Percentiles rank a stretch among this genome's conserved stretches.
phyloP scores from a whole-genome alignment of 1,140 invertebrate species.

The Cheumatopsyche charites region DNA sequence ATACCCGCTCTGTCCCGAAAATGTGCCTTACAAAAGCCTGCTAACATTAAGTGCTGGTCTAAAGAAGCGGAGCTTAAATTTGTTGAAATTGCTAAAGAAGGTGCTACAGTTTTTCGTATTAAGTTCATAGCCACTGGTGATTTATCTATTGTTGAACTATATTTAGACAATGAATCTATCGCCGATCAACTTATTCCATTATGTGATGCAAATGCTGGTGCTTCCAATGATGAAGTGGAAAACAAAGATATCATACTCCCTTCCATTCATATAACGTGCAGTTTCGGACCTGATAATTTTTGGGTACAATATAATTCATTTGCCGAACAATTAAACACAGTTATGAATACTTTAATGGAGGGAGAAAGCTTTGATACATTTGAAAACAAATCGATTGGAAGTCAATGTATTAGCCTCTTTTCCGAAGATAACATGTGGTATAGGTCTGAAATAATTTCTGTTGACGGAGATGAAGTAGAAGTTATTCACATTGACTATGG shows the following conservation, averaged over 20 bases:
- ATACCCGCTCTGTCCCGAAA: slow-evolving; percentile 67
- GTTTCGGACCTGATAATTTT: slow-evolving; percentile 66
- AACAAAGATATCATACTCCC: slow-evolving; percentile 39
- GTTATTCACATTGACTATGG: slow-evolving; percentile 77
- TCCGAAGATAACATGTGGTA: slow-evolving; percentile 70
- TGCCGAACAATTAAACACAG: slow-evolving; percentile 62
- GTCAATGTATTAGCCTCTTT: slow-evolving; percentile 69
- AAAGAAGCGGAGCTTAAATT: slow-evolving; percentile 68
- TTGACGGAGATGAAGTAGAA: slow-evolving; percentile 63
- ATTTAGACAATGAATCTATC: slow-evolving; percentile 66
- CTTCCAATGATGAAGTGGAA: slow-evolving; percentile 34
- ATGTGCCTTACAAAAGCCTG: slow-evolving; percentile 68
- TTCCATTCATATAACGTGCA: slow-evolving; percentile 62
- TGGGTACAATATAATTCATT: slow-evolving; percentile 68
- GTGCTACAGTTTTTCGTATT: slow-evolving; percentile 68
- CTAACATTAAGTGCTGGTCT: slow-evolving; percentile 67
- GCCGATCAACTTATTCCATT: slow-evolving; percentile 63
- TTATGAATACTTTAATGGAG: slow-evolving; percentile 63
- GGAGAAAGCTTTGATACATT: slow-evolving; percentile 60
- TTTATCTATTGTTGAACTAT: slow-evolving; percentile 68
- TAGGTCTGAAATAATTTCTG: slow-evolving; percentile 62
- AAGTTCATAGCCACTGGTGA: slow-evolving; percentile 69
- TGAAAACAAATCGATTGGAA: slow-evolving; percentile 59
- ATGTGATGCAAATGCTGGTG: slow-evolving; percentile 52
- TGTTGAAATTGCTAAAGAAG: slow-evolving; percentile 66